Percentiles rank a stretch among this genome's conserved stretches.
Evolutionary conservation across 2,113 vertebrate genomes (phyloP).

Genomic region (Saimiri boliviensis): DNA sequence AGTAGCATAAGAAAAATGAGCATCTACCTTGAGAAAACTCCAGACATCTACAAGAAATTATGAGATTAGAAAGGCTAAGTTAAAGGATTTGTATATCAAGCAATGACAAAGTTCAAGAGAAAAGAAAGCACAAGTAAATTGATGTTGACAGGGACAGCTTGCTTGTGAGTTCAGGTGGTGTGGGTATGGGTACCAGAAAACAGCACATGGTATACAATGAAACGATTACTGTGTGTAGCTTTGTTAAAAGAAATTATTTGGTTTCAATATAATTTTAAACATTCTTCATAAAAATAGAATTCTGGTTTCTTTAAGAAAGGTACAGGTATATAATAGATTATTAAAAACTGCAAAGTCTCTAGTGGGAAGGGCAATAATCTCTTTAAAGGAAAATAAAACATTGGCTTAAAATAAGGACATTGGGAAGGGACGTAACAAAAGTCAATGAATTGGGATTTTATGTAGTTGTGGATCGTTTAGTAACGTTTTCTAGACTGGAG

Average conservation of each 20-base stretch:
- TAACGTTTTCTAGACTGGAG: background rate
- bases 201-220: background rate
- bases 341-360: background rate
- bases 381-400: slow-evolving; percentile 9
- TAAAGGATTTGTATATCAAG: background rate
- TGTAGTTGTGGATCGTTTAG: background rate
- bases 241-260: slow-evolving; percentile 27
- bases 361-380: background rate
- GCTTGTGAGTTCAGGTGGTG: background rate
- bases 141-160: background rate
- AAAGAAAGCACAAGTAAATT: background rate
- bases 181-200: background rate
- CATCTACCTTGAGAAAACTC: background rate
- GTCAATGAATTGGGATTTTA: background rate
- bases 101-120: background rate
- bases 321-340: background rate
- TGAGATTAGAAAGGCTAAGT: background rate
- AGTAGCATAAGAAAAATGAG: background rate
- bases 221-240: background rate
- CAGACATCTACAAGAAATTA: background rate
- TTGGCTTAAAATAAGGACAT: background rate
- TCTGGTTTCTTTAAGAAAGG: background rate
- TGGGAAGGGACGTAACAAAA: background rate
- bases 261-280: background rate
- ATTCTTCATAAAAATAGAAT: slow-evolving; percentile 14